Base-by-base conservation (phyloP, 2,113 vertebrate species). In the Lasiurus cinereus region DNA sequence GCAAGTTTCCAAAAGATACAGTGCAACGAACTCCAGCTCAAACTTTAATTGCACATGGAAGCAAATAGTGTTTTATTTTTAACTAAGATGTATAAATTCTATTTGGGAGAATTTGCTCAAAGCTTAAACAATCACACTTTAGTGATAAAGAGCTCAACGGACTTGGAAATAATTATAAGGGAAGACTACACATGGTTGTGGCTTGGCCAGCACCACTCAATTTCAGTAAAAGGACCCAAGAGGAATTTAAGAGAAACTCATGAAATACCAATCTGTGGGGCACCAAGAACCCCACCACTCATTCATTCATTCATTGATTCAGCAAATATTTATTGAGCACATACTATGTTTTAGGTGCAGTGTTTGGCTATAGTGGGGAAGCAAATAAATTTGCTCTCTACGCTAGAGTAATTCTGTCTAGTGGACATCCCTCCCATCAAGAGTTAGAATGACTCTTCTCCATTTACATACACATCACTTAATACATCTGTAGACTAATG, bases 61-160 rank as follows among this genome's bases (percentile, higher is more conserved):
- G n/a, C 46, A 73, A 72, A 69, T 24, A 0, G 39, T 73, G 62
- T 69, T 43, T 56, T 91, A 94, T 67, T 93, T 96, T 91, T 93
- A 96, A 33, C 33, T 83, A 77, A 50, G 21, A 46, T 22, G 39
- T 56, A 77, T 72, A 73, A 24, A 69, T 77, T 87, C 62, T 87
- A 94, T 84, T 77, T 24, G 77, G 46, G 84, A 90, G 70, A 87
- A 86, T 92, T 52, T 85, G 66, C 33, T 94, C 91, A 87, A 19
- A 64, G 70, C 39, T 96, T 91, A 67, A 93, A 79, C 52, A 87
- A 84, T 56, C 76, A 82, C 12, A 29, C 22, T 67, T 74, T 82
- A 16, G 7, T 84, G 77, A 54, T 56, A 70, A 91, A 84, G 90
- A 67, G 29, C 66, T 97, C 83, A 54, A 78, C 83, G 59, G 84